phyloP scores from a whole-genome alignment of 2,888 invertebrate species.

The Rotaria magnacalcarata region DNA sequence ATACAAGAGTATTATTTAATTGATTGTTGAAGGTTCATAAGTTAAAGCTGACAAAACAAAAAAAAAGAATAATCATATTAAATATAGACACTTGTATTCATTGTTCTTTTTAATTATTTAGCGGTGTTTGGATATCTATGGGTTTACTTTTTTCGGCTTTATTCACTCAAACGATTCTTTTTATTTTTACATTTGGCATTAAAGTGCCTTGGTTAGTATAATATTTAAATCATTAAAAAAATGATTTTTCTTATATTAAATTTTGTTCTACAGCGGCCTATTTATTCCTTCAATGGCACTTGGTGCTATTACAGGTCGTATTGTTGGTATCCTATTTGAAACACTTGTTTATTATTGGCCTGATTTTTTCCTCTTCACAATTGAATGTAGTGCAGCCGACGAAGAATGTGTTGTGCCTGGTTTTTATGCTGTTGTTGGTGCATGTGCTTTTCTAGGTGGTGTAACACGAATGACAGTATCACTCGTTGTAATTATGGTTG shows the following conservation, averaged over 20 bases:
- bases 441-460: constrained; percentile 92
- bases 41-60: no score
- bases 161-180: constrained; percentile 80
- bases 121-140: constrained; percentile 78
- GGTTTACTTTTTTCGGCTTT: constrained; percentile 83
- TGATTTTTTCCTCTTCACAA: constrained; percentile 43
- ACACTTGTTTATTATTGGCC: constrained; percentile 69
- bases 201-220: constrained; percentile 70
- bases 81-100: not conserved
- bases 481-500: constrained; percentile 92
- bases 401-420: constrained; percentile 94
- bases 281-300: constrained; percentile 93
- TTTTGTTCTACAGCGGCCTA: constrained; percentile 67
- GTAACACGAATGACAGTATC: constrained; percentile 92
- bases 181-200: constrained; percentile 96
- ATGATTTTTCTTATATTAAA: not conserved
- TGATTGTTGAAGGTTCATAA: no score
- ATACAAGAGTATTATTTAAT: no score
- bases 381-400: constrained; percentile 62
- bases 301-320: constrained; percentile 89
- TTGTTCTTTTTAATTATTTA: constrained; percentile 62
- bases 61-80: no score
- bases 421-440: constrained; percentile 97
- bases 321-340: constrained; percentile 92
- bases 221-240: not conserved